Evolutionary conservation across 2,888 invertebrate species (phyloP).

Genomic region (Temnothorax rugatulus): DNA sequence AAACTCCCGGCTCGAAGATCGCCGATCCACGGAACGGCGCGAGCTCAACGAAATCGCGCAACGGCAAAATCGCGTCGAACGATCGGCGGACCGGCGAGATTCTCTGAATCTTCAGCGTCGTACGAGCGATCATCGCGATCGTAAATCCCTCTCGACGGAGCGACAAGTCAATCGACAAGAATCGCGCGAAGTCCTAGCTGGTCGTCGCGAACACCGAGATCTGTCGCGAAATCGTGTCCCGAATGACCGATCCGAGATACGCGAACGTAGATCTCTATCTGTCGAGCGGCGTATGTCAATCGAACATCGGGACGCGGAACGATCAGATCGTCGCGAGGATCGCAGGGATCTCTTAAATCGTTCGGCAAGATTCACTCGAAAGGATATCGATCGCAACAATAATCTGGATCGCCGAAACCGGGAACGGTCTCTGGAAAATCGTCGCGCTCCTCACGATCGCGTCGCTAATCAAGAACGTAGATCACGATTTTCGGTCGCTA

Average conservation of each 20-base stretch:
- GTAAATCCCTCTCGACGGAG: conserved; percentile 45
- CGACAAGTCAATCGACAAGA: conserved; percentile 33
- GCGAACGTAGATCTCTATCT: conserved; percentile 37
- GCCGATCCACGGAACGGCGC: conserved; percentile 52
- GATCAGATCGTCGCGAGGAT: conserved; percentile 7
- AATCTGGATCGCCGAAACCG: conserved; percentile 39
- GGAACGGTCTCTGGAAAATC: conserved; percentile 20
- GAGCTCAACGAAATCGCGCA: conserved; percentile 11
- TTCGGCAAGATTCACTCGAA: neutral
- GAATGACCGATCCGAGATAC: conserved; percentile 27
- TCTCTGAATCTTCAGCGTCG: conserved; percentile 30
- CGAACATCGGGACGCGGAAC: conserved; percentile 17
- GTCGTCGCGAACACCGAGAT: conserved; percentile 41
- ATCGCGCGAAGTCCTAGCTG: neutral
- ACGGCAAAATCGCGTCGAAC: conserved; percentile 21
- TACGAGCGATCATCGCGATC: conserved; percentile 13
- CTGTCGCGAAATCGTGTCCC: conserved; percentile 15
- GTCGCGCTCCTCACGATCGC: conserved; percentile 27
- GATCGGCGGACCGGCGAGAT: conserved; percentile 44
- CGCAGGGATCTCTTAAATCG: neutral
- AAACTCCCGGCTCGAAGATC: conserved; percentile 39
- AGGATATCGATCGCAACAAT: conserved; percentile 14
- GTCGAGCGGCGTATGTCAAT: conserved; percentile 36
- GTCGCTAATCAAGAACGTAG: conserved; percentile 19
- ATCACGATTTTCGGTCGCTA: conserved; percentile 1